phyloP scores from a whole-genome alignment of 2,888 invertebrate genomes.

The Operophtera brumata region DNA sequence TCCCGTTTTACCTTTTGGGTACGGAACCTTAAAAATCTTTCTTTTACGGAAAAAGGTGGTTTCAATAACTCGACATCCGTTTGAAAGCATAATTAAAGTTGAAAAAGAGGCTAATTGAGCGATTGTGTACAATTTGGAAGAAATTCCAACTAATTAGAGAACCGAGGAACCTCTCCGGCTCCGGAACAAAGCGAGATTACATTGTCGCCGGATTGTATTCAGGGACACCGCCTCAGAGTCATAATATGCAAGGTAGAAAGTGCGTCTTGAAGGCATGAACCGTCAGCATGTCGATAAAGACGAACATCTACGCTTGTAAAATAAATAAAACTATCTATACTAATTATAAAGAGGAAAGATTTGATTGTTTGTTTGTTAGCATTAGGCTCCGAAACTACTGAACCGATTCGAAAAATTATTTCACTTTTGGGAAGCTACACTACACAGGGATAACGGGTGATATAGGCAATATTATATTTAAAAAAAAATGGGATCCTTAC shows the following conservation, averaged over 20 bases:
- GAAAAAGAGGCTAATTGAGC: constrained; percentile 36
- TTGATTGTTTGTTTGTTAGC: too few relatives aligned
- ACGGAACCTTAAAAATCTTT: too few relatives aligned
- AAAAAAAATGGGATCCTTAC: too few relatives aligned
- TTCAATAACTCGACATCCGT: background rate
- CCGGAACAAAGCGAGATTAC: constrained; percentile 39
- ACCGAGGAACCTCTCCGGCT: constrained; percentile 35
- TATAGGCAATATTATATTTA: too few relatives aligned
- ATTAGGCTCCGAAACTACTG: too few relatives aligned
- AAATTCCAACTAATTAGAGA: constrained; percentile 40
- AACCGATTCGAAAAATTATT: too few relatives aligned
- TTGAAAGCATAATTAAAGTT: constrained; percentile 27
- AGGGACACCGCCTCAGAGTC: background rate
- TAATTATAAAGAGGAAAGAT: too few relatives aligned
- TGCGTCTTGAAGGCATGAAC: background rate
- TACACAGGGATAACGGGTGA: too few relatives aligned
- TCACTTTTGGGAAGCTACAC: too few relatives aligned
- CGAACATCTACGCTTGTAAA: background rate
- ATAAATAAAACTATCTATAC: too few relatives aligned
- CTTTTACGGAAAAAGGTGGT: too few relatives aligned
- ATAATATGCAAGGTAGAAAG: background rate
- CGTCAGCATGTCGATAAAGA: background rate
- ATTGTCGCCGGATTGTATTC: constrained; percentile 31
- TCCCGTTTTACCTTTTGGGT: too few relatives aligned
- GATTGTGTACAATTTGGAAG: constrained; percentile 34